phyloP scores from a whole-genome alignment of 2,888 invertebrate genomes.

The Nineta flava region DNA sequence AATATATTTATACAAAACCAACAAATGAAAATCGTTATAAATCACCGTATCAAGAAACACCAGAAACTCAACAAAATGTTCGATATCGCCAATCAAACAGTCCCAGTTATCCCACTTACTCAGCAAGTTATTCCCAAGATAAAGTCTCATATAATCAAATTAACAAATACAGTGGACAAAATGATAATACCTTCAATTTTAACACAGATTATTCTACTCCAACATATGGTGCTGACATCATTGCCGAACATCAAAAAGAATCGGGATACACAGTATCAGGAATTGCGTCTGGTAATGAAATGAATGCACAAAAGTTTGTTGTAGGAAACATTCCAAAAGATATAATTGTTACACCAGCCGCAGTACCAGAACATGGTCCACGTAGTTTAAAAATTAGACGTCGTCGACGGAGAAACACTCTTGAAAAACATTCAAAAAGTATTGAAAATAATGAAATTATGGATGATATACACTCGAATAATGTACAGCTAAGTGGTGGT shows the following conservation, averaged over 20 bases:
- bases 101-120: neutral
- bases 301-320: constrained; percentile 37
- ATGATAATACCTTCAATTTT: neutral
- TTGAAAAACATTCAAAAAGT: constrained; percentile 15
- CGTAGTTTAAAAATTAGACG: constrained; percentile 23
- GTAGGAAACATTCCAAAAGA: constrained; percentile 50
- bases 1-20: constrained; percentile 25
- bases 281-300: constrained; percentile 18
- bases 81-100: neutral
- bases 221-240: constrained; percentile 30
- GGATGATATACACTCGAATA: constrained; percentile 18
- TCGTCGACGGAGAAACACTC: constrained; percentile 10
- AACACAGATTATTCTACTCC: constrained; percentile 19
- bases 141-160: constrained; percentile 4
- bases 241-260: constrained; percentile 25
- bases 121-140: constrained; percentile 1
- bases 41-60: neutral
- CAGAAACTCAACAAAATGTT: neutral
- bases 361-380: constrained; percentile 50
- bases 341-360: constrained; percentile 34
- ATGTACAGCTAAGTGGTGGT: neutral
- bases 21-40: constrained; percentile 19
- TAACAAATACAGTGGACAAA: constrained; percentile 10
- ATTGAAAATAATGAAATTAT: constrained; percentile 29
- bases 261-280: constrained; percentile 24